phyloP scores from a whole-genome alignment of 2,113 vertebrate genomes.

The Neodon shergylaensis region DNA sequence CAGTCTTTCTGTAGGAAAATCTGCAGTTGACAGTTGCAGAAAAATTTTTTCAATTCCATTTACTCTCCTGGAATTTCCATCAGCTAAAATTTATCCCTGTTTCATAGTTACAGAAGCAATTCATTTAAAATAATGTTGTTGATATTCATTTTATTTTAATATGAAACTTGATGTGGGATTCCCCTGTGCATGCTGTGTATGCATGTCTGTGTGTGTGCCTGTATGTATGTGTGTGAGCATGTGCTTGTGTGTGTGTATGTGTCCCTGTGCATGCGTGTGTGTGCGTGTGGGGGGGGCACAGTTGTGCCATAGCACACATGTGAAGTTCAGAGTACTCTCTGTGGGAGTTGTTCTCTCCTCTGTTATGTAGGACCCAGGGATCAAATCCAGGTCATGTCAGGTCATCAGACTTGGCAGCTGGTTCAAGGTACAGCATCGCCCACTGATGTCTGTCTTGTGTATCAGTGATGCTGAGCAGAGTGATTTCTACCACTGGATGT shows the following conservation, averaged over 20 bases:
- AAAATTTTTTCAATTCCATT: constrained; percentile 65
- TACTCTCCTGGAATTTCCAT: constrained; percentile 36
- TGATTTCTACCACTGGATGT: not conserved
- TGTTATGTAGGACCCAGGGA: not conserved
- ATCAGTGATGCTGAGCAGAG: not conserved
- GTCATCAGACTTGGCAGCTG: not conserved
- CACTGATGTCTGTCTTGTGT: not conserved
- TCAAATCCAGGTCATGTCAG: not conserved
- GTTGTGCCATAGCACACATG: not conserved
- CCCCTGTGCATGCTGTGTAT: no score
- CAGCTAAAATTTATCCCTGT: constrained; percentile 34
- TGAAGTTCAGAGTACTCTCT: not conserved
- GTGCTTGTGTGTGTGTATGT: not conserved
- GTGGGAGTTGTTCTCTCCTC: not conserved
- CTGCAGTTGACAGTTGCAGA: constrained; percentile 50
- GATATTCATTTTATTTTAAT: constrained; percentile 46
- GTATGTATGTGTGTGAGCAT: no score
- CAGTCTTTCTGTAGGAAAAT: constrained; percentile 58
- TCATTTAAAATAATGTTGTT: constrained; percentile 29
- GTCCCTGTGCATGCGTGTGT: not conserved
- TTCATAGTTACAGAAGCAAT: constrained; percentile 38
- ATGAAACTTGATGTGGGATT: not conserved
- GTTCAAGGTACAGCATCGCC: not conserved
- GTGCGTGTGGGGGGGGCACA: not conserved
- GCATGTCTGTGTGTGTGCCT: not conserved